Evolutionary conservation across 1,140 invertebrate species (phyloP).

Genomic region (Heliconius himera): DNA sequence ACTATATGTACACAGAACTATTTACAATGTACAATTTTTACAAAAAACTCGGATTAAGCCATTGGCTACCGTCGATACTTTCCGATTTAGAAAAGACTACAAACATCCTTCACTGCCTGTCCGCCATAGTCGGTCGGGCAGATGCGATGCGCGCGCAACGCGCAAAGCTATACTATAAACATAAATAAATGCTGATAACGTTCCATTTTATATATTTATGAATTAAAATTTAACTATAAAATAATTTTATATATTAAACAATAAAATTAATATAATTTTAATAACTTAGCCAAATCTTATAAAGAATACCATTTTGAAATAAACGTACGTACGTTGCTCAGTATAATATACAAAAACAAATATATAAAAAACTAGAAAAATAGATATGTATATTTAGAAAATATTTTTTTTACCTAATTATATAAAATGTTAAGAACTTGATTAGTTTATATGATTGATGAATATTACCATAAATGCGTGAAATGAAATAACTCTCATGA

Average conservation of each 20-base stretch:
- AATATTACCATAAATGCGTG: background rate
- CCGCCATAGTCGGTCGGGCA: conserved; percentile 80
- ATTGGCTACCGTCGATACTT: conserved; percentile 81
- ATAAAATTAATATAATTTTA: background rate
- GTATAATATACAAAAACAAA: background rate
- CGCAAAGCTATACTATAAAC: conserved; percentile 79
- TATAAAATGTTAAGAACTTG: background rate
- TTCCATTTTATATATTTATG: conserved; percentile 44
- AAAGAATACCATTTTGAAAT: background rate
- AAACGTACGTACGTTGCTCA: background rate
- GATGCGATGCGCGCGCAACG: conserved; percentile 80
- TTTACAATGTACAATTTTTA: conserved; percentile 82
- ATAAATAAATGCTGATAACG: conserved; percentile 72
- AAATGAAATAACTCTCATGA: background rate
- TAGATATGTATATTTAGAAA: background rate
- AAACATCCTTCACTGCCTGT: conserved; percentile 79
- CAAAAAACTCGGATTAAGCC: conserved; percentile 80
- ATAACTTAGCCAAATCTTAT: background rate
- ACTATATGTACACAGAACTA: conserved; percentile 82
- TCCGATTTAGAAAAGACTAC: conserved; percentile 81
- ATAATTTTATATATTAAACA: conserved; percentile 2
- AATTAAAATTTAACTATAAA: conserved; percentile 7
- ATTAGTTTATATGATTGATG: too few species aligned
- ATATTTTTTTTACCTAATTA: background rate
- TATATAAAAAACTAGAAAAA: background rate